These are phyloP conservation scores for Folsomia manolachei DNA, from an alignment of 2,888 invertebrate species.

Conservation along the genomic window DNA sequence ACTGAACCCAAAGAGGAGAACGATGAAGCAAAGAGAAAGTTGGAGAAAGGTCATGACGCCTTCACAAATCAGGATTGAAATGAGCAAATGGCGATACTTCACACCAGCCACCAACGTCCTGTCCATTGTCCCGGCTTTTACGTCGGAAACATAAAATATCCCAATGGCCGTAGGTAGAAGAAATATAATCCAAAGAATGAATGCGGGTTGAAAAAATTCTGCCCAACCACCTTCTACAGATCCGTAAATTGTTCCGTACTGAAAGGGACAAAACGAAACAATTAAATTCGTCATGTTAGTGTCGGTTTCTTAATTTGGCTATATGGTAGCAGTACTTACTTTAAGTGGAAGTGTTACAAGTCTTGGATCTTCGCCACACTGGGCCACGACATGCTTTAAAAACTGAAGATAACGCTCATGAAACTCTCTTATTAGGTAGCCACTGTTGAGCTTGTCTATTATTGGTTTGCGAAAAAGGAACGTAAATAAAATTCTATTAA, in stretches of 20 bases:
- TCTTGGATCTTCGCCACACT: background rate
- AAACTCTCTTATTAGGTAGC: background rate
- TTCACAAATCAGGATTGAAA: background rate
- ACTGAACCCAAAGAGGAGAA: background rate
- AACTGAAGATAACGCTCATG: background rate
- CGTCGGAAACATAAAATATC: background rate
- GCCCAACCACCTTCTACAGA: background rate
- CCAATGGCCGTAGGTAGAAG: background rate
- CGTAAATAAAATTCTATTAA: too few species aligned
- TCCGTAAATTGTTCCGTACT: too few species aligned
- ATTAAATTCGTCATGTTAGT: too few species aligned
- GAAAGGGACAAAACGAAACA: too few species aligned
- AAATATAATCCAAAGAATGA: slow-evolving; percentile 1
- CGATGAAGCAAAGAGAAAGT: background rate
- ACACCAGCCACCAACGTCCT: background rate
- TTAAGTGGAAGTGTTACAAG: background rate
- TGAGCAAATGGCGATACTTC: background rate
- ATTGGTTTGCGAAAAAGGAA: too few species aligned
- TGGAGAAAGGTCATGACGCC: background rate
- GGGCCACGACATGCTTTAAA: background rate
- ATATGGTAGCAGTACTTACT: too few species aligned
- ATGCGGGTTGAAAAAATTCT: background rate
- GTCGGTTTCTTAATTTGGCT: too few species aligned
- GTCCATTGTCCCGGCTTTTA: background rate
- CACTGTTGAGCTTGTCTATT: background rate